These are phyloP conservation scores for Enteromius paludinosus DNA, from an alignment of 2,797 vertebrate genomes.

Conservation along the genomic window DNA sequence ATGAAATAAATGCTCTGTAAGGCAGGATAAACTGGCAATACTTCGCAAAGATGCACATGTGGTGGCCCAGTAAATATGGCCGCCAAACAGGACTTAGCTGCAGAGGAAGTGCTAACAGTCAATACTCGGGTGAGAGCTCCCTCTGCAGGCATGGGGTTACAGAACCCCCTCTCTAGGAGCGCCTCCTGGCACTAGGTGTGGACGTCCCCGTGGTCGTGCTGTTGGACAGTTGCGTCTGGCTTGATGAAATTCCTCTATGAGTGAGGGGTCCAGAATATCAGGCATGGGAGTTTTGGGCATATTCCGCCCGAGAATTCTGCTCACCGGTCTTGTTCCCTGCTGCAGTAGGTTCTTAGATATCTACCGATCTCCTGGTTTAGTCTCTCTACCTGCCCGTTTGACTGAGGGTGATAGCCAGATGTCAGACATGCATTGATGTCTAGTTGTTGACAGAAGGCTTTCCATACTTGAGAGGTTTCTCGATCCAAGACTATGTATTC, in stretches of 20 bases:
- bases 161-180: neutral
- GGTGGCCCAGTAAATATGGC: neutral
- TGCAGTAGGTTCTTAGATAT: neutral
- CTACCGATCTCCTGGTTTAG: neutral
- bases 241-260: slow-evolving; percentile 3
- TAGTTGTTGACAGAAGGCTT: neutral
- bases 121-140: neutral
- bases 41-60: neutral
- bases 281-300: neutral
- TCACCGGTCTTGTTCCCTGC: neutral
- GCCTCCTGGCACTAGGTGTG: neutral
- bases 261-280: neutral
- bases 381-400: neutral
- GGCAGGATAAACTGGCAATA: too few species aligned
- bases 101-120: neutral
- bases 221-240: neutral
- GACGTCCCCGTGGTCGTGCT: neutral
- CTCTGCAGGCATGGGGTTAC: too few species aligned
- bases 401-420: neutral
- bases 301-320: neutral
- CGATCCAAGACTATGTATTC: neutral
- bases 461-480: neutral
- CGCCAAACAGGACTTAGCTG: neutral
- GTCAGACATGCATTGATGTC: neutral
- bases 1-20: too few species aligned